These are phyloP conservation scores for Pheosia tremula DNA, from an alignment of 2,888 invertebrate genomes.

Conservation along the genomic window DNA sequence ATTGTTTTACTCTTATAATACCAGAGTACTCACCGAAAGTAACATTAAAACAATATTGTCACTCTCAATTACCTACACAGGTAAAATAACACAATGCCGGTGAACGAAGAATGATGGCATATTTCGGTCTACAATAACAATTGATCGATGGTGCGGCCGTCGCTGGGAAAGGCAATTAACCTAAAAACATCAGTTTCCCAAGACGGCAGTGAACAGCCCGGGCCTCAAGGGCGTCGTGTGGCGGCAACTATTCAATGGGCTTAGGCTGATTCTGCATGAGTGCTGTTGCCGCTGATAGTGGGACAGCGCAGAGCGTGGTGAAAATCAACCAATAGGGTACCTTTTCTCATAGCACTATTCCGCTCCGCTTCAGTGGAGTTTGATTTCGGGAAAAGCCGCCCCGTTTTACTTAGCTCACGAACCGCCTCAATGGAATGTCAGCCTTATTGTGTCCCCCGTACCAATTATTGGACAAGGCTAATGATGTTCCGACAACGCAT, in stretches of 20 bases:
- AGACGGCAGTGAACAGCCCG: conserved; percentile 15
- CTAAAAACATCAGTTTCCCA: conserved; percentile 43
- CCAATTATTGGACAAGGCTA: conserved; percentile 17
- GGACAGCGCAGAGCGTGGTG: too few species aligned
- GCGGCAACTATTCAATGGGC: neutral
- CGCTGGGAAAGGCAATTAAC: conserved; percentile 54
- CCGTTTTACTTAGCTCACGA: too few species aligned
- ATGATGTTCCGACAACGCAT: conserved; percentile 13
- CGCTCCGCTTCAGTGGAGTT: too few species aligned
- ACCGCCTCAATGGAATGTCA: too few species aligned
- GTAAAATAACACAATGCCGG: neutral
- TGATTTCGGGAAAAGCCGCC: too few species aligned
- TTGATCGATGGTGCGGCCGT: conserved; percentile 45
- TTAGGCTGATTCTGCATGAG: too few species aligned
- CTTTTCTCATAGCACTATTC: too few species aligned
- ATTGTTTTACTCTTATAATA: too few species aligned
- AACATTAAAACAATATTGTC: neutral
- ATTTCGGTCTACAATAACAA: conserved; percentile 45
- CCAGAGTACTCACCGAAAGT: too few species aligned
- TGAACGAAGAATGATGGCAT: conserved; percentile 23
- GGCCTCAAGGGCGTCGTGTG: conserved; percentile 24
- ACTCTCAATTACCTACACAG: neutral
- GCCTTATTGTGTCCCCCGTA: neutral
- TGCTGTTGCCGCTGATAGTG: too few species aligned
- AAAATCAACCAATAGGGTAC: too few species aligned